Evolutionary conservation across 2,888 invertebrate species (phyloP).

Genomic region (Lathronympha strigana): DNA sequence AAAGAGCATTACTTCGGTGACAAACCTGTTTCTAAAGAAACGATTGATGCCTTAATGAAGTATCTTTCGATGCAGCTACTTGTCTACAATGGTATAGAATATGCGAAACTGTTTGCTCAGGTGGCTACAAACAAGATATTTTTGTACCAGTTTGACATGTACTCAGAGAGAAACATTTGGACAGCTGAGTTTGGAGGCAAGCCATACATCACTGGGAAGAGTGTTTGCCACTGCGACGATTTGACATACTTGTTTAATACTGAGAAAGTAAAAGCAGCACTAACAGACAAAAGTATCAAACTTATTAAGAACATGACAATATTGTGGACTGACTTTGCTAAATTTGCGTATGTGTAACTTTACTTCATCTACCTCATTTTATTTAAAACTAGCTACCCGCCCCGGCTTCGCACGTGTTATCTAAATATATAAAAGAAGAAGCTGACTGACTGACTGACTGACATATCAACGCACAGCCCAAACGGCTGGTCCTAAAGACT

Average conservation of each 20-base stretch:
- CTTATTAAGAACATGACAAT: slow-evolving; percentile 41
- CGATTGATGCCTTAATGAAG: slow-evolving; percentile 21
- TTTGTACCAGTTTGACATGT: slow-evolving; percentile 43
- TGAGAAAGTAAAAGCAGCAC: slow-evolving; percentile 16
- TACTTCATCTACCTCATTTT: too few relatives aligned
- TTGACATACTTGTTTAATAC: slow-evolving; percentile 42
- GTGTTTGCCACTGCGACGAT: slow-evolving; percentile 43
- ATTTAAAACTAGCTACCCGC: too few relatives aligned
- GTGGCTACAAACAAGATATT: slow-evolving; percentile 37
- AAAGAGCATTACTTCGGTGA: slow-evolving; percentile 43
- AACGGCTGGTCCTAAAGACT: too few relatives aligned
- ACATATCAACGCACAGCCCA: too few relatives aligned
- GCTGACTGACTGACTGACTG: too few relatives aligned
- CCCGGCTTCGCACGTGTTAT: too few relatives aligned
- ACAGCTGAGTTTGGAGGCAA: slow-evolving; percentile 7
- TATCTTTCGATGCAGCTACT: slow-evolving; percentile 30
- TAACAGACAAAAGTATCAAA: slow-evolving; percentile 30
- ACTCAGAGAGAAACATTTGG: slow-evolving; percentile 42
- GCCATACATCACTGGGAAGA: slow-evolving; percentile 16
- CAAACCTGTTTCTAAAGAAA: slow-evolving; percentile 37
- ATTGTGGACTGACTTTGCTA: slow-evolving; percentile 46
- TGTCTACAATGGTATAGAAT: slow-evolving; percentile 35
- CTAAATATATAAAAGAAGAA: too few relatives aligned
- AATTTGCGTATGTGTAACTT: slow-evolving; percentile 43
- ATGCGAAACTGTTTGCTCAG: slow-evolving; percentile 31